Evolutionary conservation across 2,113 vertebrate species (phyloP).

Genomic region (Lagopus leucura): DNA sequence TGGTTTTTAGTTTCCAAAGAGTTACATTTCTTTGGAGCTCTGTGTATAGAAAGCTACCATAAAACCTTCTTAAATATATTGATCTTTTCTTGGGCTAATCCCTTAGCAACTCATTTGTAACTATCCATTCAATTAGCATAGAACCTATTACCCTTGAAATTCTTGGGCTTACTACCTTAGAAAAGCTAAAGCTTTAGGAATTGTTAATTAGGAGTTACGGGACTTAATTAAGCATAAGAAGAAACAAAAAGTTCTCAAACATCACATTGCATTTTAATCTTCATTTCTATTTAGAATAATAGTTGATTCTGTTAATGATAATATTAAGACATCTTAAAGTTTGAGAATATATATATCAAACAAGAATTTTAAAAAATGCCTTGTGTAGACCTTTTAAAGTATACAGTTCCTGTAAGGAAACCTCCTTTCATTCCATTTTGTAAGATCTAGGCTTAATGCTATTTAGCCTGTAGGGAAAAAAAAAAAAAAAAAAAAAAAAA

Average conservation of each 20-base stretch:
- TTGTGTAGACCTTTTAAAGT: not conserved
- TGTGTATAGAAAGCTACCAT: not conserved
- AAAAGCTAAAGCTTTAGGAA: slow-evolving; percentile 18
- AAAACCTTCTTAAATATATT: not conserved
- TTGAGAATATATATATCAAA: not conserved
- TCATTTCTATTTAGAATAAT: not conserved
- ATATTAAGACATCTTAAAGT: not conserved
- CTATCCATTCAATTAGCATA: slow-evolving; percentile 4
- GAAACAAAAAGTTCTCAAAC: not conserved
- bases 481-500: too few relatives aligned
- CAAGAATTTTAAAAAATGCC: not conserved
- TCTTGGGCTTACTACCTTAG: not conserved
- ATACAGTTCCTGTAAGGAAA: not conserved
- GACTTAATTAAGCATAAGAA: slow-evolving; percentile 15
- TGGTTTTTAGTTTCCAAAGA: not conserved
- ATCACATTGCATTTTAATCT: not conserved
- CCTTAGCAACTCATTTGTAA: slow-evolving; percentile 32
- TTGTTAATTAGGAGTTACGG: slow-evolving; percentile 57
- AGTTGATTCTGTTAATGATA: not conserved
- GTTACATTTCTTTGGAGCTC: not conserved
- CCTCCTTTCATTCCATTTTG: not conserved
- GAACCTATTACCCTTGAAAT: slow-evolving; percentile 34
- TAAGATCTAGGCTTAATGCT: not conserved
- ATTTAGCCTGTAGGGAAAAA: not conserved
- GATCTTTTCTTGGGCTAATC: slow-evolving; percentile 28